phyloP scores from a whole-genome alignment of 2,888 invertebrate genomes.

The Spodoptera exigua region DNA sequence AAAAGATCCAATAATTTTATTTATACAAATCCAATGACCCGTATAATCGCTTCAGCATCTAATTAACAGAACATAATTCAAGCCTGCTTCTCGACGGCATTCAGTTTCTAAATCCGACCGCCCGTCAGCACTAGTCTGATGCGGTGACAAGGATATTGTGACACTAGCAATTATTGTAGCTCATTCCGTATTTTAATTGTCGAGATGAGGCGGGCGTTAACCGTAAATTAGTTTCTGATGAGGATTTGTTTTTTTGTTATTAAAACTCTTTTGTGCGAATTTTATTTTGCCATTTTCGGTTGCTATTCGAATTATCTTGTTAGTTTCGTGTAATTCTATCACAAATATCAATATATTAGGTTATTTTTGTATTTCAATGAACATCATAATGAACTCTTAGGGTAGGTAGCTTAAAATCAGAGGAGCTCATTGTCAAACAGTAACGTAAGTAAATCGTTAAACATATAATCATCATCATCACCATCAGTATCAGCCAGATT shows the following conservation, averaged over 20 bases:
- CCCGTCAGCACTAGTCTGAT: constrained; percentile 69
- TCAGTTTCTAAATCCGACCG: constrained; percentile 75
- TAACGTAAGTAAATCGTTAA: too few relatives aligned
- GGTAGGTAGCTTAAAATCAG: too few relatives aligned
- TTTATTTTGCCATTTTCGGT: too few relatives aligned
- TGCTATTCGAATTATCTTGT: too few relatives aligned
- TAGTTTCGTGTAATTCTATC: too few relatives aligned
- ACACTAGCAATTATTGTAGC: constrained; percentile 83
- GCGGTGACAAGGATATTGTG: constrained; percentile 83
- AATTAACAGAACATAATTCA: constrained; percentile 71
- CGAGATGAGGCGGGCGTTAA: constrained; percentile 57
- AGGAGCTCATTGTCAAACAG: too few relatives aligned
- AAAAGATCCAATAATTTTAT: constrained; percentile 16
- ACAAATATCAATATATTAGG: too few relatives aligned
- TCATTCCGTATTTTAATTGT: constrained; percentile 56
- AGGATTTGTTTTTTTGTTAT: constrained; percentile 8
- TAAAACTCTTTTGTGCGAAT: too few relatives aligned
- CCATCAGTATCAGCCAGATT: too few relatives aligned
- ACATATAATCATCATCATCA: too few relatives aligned
- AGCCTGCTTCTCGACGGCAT: constrained; percentile 68
- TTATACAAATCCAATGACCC: constrained; percentile 30
- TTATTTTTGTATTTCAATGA: too few relatives aligned
- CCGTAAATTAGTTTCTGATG: constrained; percentile 21
- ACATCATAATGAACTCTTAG: too few relatives aligned
- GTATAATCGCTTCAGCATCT: constrained; percentile 59